Base-by-base conservation (phyloP, 1,140 invertebrate species). In the Atta texana region DNA sequence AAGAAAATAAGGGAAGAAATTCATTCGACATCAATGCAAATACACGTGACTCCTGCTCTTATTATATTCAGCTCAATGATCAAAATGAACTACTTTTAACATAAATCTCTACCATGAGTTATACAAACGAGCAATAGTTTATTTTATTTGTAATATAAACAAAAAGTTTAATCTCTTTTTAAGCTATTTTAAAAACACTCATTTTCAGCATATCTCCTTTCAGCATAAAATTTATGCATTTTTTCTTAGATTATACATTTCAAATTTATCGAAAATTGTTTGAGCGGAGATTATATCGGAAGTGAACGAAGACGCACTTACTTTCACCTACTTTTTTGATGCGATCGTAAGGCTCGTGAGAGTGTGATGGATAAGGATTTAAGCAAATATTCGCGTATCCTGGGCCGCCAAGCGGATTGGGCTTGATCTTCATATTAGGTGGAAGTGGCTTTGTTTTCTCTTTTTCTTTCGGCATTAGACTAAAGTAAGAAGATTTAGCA, bases 301-400 rank as follows among this genome's bases (percentile, higher is more conserved):
- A 39, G n/a, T 75, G 10, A 75, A 74, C 34, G 6, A 3, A n/a
- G 68, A 66, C 21, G 21, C 18, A 85, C 88, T 77, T 86, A 85
- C 85, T 80, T 86, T 86, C 85, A 7, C 24, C 68, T 71, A 68
- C 55, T 34, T 39, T 69, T 55, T 44, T 39, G n/a, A 59, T 21
- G 0, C 0, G 21, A 5, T 92, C 89, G 39, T 94, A 94, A n/a
- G 90, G 92, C 1, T 93, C 88, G 4, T 86, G 66, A 1, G 68
- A 61, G 66, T 91, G 55, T 49, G 91, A 77, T 2, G 92, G 90
- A 88, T 91, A 94, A 68, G 91, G 91, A 63, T 77, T 94, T 10
- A 94, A 31, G 39, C 90, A 91, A 78, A 94, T 94, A 76, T 94
- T 59, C 3, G 84, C 86, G 39, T 94, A 94, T 18, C 93, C 93